Evolutionary conservation across 2,888 invertebrate species (phyloP).

Genomic region (Acanthosepion lycidas): DNA sequence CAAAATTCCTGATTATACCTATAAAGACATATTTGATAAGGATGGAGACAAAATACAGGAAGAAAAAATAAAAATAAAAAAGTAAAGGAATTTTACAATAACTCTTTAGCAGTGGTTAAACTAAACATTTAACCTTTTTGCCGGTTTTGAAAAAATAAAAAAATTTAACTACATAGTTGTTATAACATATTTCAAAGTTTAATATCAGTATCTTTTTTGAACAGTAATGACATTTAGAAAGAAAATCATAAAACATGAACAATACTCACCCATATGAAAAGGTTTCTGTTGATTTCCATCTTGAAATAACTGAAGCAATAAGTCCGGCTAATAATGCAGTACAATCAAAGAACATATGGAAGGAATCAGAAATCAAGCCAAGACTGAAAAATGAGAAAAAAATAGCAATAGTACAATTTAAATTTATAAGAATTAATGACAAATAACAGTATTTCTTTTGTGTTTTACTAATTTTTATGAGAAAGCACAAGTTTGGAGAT

Average conservation of each 20-base stretch:
- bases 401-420: background rate
- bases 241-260: background rate
- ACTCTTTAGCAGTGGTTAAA: background rate
- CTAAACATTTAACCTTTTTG: background rate
- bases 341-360: constrained; percentile 99
- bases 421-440: background rate
- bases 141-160: background rate
- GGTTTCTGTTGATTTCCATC: constrained; percentile 93
- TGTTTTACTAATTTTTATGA: too few relatives aligned
- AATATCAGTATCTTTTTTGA: too few relatives aligned
- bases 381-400: constrained; percentile 75
- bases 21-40: too few relatives aligned
- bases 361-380: constrained; percentile 97
- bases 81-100: background rate
- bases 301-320: constrained; percentile 95
- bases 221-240: background rate
- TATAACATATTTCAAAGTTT: too few relatives aligned
- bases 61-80: too few relatives aligned
- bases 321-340: constrained; percentile 94
- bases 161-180: background rate
- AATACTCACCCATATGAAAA: constrained; percentile 76
- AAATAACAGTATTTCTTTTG: too few relatives aligned
- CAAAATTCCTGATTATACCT: too few relatives aligned
- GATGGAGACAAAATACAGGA: too few relatives aligned
- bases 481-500: too few relatives aligned